Base-by-base conservation (phyloP, 2,888 invertebrate species). In the Keiferia lycopersicella region DNA sequence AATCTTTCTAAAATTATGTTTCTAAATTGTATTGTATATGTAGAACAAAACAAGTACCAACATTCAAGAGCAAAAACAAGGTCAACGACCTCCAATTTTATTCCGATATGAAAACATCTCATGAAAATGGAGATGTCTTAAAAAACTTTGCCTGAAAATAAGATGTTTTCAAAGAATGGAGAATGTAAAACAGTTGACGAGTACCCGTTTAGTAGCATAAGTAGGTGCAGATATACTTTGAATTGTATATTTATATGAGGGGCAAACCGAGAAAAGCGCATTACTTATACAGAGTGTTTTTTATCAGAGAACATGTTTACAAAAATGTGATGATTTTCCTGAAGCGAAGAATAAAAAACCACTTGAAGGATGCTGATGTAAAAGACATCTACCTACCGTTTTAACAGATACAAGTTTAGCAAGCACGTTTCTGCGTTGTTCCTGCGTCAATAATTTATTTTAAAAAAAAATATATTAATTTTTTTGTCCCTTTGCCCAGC, bases 61-160 rank as follows among this genome's bases (percentile, higher is more conserved):
- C 34, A 7, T 45, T 16, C 7, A 45, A n/a, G 14, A n/a, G n/a
- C 3, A 45, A 45, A 45, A 45, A n/a, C 2, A 45, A 6, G 45
- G 26, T 53, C 51, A 14, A 26, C 22, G 14, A 53, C 51, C 51
- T 22, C 22, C 22, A 22, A 22, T 22, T 22, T 22, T 12, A 22
- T 22, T 22, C 22, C 14, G 51, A 53, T 22, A 6, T 12, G 22
- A 50, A 20, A 50, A 18, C 18, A 50, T 50, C 26, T 53, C 51
- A 53, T 53, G 51, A 53, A 53, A 51, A 51, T 51, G 20, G 45
- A 22, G 12, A 53, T 53, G 22, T 53, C 22, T 26, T 12, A 12
- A 53, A 20, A 51, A 53, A 14, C 51, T 53, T 22, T 22, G 22
- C 3, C 20, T 53, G 14, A 53, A 22, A 11, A 22, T 12, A 22